Evolutionary conservation across 2,113 vertebrate species (phyloP).

Genomic region (Sorex araneus): DNA sequence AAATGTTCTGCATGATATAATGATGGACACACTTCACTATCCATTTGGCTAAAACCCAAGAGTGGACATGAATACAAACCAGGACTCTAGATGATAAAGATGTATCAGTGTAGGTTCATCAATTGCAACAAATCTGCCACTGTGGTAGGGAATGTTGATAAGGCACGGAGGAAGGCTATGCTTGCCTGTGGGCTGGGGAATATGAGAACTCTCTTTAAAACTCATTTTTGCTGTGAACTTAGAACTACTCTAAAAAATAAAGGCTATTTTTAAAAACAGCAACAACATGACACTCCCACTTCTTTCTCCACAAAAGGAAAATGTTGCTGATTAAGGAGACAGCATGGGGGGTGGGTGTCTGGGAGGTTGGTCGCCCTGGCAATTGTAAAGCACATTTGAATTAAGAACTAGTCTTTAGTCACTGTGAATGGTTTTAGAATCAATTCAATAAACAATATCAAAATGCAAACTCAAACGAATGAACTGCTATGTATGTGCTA

Average conservation of each 20-base stretch:
- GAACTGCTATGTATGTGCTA: constrained; percentile 75
- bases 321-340: constrained; percentile 21
- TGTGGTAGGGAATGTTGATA: not conserved
- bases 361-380: no score
- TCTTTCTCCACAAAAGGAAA: not conserved
- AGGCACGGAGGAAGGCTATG: not conserved
- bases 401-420: not conserved
- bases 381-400: constrained; percentile 49
- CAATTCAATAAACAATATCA: constrained; percentile 67
- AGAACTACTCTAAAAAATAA: constrained; percentile 55
- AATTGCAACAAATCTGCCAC: constrained; percentile 1
- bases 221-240: constrained; percentile 53
- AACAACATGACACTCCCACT: not conserved
- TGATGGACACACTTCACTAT: not conserved
- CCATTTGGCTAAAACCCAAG: constrained; percentile 24
- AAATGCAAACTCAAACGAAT: constrained; percentile 56
- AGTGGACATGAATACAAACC: constrained; percentile 30
- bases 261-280: not conserved
- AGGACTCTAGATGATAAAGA: not conserved
- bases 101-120: not conserved
- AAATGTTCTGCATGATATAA: constrained; percentile 12
- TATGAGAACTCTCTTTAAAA: not conserved
- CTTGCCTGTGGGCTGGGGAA: not conserved
- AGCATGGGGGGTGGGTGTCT: not conserved
- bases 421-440: constrained; percentile 40